Percentiles rank a stretch among this genome's conserved stretches.
Conservation (phyloP, 1,140 invertebrate genomes). For the Pemphigus obesinymphae region DNA sequence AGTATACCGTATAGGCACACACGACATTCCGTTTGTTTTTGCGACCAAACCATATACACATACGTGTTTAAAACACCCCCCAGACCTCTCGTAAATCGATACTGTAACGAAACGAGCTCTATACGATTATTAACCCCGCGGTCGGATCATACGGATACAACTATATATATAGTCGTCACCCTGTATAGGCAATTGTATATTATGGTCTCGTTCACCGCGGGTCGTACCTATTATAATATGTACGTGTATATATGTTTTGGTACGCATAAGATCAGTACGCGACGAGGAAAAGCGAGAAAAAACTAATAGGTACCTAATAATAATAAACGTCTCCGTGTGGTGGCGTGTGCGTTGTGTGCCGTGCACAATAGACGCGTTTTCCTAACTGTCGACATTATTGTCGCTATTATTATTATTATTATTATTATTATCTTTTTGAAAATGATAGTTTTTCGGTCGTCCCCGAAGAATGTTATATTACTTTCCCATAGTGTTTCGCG, state of each 20-base stretch:
- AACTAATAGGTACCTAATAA: neutral
- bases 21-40: too few relatives aligned
- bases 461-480: neutral
- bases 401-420: neutral
- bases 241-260: neutral
- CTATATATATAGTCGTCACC: too few relatives aligned
- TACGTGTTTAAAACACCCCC: too few relatives aligned
- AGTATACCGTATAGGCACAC: too few relatives aligned
- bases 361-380: neutral
- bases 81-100: too few relatives aligned
- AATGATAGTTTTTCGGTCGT: neutral
- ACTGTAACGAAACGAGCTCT: too few relatives aligned
- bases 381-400: neutral
- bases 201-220: neutral
- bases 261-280: neutral
- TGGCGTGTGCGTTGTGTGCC: neutral
- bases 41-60: too few relatives aligned
- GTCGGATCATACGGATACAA: too few relatives aligned
- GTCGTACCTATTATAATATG: neutral
- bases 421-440: neutral
- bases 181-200: too few relatives aligned
- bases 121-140: too few relatives aligned
- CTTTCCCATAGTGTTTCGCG: neutral
- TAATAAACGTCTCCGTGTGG: neutral
- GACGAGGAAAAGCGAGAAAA: neutral